Evolutionary conservation across 1,140 invertebrate species (phyloP), one percentile per base, ranked within the genome.

Genomic region (Heliothis subflexa): DNA sequence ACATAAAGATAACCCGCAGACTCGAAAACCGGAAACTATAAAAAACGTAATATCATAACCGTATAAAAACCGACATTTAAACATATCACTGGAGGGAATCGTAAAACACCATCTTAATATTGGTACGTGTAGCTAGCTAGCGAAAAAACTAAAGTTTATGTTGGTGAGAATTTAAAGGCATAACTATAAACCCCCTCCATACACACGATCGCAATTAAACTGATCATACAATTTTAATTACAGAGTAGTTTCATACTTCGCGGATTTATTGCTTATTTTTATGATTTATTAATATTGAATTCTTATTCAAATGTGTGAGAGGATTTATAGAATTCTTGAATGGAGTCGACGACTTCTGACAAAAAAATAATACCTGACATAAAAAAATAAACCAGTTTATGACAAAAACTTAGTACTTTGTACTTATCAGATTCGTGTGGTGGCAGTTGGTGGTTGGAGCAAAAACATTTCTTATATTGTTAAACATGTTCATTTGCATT

Each of bases 1-100:
- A 81, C 76, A 75, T 81, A 71, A 81, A 81, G 77, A 81, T 81
- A 78, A 70, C 76, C 76, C 55, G 28, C 72, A 49, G 64, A 59
- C 77, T 76, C 57, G 72, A 79, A 81, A 79, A 79, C 77, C 77
- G 80, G 77, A 81, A 81, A 79, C 80, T 76, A 81, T 81, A 78
- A 81, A 81, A 75, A 66, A 78, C 52, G 55, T 49, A 57, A 79
- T 78, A 78, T 76, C 55, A 81, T 70, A 78, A 74, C 61, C 75
- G 45, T 21, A 78, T 74, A 78, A 73, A 77, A 79, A 71, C 54
- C 52, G 52, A 78, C 76, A 61, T 78, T 78, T 78, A 70, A 78
- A 59, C 40, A 71, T 78, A 78, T 70, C 76, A 78, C 40, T 78
- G 52, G 76, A 71, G 55, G 76, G 76, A 52, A 78, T 76, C 74